phyloP scores from a whole-genome alignment of 2,113 vertebrate genomes.

The Elanoides forficatus region DNA sequence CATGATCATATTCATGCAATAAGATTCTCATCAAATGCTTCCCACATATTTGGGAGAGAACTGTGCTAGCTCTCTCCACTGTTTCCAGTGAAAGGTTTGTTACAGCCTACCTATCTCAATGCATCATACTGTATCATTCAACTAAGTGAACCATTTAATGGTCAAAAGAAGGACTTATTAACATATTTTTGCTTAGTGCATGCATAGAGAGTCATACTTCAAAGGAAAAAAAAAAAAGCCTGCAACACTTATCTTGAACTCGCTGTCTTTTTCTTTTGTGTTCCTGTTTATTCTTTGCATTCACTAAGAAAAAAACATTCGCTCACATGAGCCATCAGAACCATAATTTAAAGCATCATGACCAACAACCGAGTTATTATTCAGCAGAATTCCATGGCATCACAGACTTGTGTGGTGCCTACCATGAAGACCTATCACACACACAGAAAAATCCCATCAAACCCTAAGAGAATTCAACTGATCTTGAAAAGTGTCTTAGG shows the following conservation, averaged over 20 bases:
- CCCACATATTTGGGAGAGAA: background rate
- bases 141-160: background rate
- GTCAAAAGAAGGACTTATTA: background rate
- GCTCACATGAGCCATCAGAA: fast-evolving
- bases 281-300: background rate
- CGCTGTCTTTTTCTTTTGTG: background rate
- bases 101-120: background rate
- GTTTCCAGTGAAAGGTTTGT: background rate
- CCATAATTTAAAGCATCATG: background rate
- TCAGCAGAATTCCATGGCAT: background rate
- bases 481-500: background rate
- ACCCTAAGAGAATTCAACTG: background rate
- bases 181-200: background rate
- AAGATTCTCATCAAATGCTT: background rate
- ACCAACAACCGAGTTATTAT: background rate
- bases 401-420: background rate
- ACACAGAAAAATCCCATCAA: background rate
- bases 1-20: background rate
- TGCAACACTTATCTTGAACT: background rate
- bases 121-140: background rate
- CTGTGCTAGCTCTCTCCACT: background rate
- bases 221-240: background rate
- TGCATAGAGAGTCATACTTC: background rate
- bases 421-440: background rate
- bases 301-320: background rate